Conservation (phyloP, 2,797 vertebrate genomes). For the Hipposideros larvatus region DNA sequence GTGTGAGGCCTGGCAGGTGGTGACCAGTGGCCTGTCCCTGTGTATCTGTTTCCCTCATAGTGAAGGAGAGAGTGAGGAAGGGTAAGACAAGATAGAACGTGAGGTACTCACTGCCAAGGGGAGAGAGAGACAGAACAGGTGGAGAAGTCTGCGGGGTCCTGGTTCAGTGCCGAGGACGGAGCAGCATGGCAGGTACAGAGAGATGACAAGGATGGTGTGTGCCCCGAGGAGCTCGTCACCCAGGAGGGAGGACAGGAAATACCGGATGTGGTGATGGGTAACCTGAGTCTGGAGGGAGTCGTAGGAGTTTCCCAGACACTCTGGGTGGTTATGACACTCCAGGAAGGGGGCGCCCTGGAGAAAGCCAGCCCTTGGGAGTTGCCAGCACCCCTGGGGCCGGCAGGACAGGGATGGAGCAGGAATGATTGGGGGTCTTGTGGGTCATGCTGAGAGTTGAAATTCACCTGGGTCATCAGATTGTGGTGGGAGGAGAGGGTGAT, state of each 20-base stretch:
- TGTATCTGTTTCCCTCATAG: neutral
- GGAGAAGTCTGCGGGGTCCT: neutral
- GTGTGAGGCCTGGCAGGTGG: rapidly evolving
- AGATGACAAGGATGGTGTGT: rapidly evolving
- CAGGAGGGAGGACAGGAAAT: neutral
- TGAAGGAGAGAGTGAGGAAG: neutral
- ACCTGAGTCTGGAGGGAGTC: neutral
- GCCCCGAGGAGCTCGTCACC: neutral
- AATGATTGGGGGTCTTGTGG: no score
- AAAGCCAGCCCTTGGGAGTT: no score
- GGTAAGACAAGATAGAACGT: neutral
- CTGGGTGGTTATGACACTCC: neutral
- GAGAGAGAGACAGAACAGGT: neutral
- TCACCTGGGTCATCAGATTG: neutral
- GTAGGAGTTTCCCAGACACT: neutral
- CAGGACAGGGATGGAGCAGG: neutral
- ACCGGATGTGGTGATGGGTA: neutral
- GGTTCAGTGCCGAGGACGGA: neutral
- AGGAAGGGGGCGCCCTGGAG: neutral
- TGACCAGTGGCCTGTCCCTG: rapidly evolving
- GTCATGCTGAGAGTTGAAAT: neutral
- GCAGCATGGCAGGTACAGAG: neutral
- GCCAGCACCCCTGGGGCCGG: no score
- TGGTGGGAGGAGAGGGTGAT: neutral
- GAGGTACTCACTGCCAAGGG: neutral